Evolutionary conservation across 2,113 vertebrate species (phyloP), one percentile per base, ranked within the genome.

Genomic region (Lophura nycthemera): DNA sequence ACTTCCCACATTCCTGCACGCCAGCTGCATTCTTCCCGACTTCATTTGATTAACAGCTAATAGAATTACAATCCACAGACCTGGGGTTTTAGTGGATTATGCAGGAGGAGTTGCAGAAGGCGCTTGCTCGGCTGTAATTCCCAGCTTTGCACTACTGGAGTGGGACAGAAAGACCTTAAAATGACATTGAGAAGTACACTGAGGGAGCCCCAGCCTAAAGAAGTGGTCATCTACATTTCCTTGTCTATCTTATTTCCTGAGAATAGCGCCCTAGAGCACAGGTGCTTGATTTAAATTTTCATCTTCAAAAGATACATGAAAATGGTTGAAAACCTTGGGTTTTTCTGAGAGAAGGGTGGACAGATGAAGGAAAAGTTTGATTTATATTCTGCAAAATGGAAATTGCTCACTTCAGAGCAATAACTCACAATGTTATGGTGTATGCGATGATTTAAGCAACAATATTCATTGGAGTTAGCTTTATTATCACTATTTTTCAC

Each of bases 11-110:
- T 95, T 94, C 59, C 90, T 36, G 6, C 83, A 95, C 19, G 56
- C 65, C 91, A 95, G 61, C 76, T 94, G 80, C 79, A 95, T 95
- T 95, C 89, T 90, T 88, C 73, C 85, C 88, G 88, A 63, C 76
- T 84, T 83, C 5, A 70, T 70, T 83, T 83, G 83, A 59, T 83
- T 92, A 92, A 92, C 3, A 1, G 84, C 65, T 96, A 96, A 96
- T 94, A 97, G 92, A 97, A 93, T 96, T 95, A 96, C 54, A 63
- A 86, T 94, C 73, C 83, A 50, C 54, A 94, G 80, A 95, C 92
- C 88, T 72, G 65, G 92, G 89, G 95, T 95, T 96, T 95, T 81
- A 78, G 74, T 54, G 77, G 90, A 97, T 97, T 96, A 94, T 73
- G 65, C 57, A 27, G 60, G 42, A 81, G 80, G 83, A 73, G 48